Evolutionary conservation across 2,797 vertebrate species (phyloP), one percentile per base, ranked within the genome.

Genomic region (Molossus molossus): DNA sequence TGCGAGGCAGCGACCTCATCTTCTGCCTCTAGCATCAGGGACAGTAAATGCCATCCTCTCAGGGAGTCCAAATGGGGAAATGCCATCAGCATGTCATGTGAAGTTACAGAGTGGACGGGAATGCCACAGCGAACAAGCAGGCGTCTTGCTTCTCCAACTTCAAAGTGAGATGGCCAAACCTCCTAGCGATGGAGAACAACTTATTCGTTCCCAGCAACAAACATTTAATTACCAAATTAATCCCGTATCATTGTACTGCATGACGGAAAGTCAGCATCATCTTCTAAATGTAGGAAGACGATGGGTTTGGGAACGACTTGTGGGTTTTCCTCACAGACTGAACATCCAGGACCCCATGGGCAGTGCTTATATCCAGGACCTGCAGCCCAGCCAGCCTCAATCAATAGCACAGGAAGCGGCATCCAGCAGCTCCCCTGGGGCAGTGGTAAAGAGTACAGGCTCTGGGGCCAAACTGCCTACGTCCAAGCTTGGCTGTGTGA

Each of bases 201-300:
- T 62, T 91, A 84, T 91, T 88, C 90, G 45, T 73, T 50, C 87
- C 85, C 77, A 70, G 27, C n/a, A 95, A 82, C 85, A 70, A 88
- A 92, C 88, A 94, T 67, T 94, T 87, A 58, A 75, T 92, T 86
- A 82, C 94, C 92, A 82, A 87, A 96, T 95, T 60, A 94, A 94
- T 90, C 85, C 62, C 58, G 1, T 18, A 29, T 72, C 92, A 50
- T 57, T 60, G 86, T 12, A 6, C 69, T 37, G 15, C 73, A 75
- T 11, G 50, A 57, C 85, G 79, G 94, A 93, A 93, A 96, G 72
- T 21, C 57, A 17, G 12, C 77, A 7, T 88, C 92, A 60, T 45
- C 62, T 79, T 77, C 90, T 86, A 82, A 90, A 87, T 33, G 55
- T 40, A 62, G 82, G 65, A 88, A 89, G 73, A 92, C 53, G 48